phyloP scores from a whole-genome alignment of 53 echinoderm and acorn worm species.

The Henricia sp. region DNA sequence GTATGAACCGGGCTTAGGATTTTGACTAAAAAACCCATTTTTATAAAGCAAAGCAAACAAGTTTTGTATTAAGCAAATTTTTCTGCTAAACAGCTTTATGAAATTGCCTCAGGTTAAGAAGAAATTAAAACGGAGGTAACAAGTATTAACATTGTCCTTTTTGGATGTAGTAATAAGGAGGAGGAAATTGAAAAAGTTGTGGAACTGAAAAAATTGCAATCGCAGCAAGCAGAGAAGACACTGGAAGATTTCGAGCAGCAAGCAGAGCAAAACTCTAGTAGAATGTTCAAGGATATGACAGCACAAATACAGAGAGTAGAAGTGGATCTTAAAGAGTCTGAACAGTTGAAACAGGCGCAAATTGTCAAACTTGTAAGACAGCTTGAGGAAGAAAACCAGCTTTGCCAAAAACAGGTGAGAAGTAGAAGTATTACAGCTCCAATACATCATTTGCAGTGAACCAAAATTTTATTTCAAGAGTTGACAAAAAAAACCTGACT shows the following conservation, averaged over 20 bases:
- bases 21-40: too few species aligned
- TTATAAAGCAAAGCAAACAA: too few species aligned
- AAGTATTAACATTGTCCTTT: too few species aligned
- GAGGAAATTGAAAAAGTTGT: constrained; percentile 69
- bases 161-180: constrained; percentile 87
- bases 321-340: constrained; percentile 74
- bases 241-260: constrained; percentile 90
- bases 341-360: constrained; percentile 77
- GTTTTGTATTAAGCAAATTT: too few species aligned
- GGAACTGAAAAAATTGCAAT: constrained; percentile 72
- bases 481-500: too few species aligned
- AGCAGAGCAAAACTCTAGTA: constrained; percentile 84
- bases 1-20: too few species aligned
- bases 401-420: constrained; percentile 73
- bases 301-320: constrained; percentile 84
- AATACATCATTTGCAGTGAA: too few species aligned
- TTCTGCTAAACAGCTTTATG: too few species aligned
- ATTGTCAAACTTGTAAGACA: constrained; percentile 71
- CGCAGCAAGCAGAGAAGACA: constrained; percentile 83
- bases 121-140: too few species aligned
- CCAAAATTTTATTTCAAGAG: too few species aligned
- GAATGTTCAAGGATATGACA: constrained; percentile 96
- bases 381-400: constrained; percentile 65
- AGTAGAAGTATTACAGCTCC: too few species aligned
- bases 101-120: too few species aligned